Conservation (phyloP, 2,113 vertebrate species). For the Caracal caracal region DNA sequence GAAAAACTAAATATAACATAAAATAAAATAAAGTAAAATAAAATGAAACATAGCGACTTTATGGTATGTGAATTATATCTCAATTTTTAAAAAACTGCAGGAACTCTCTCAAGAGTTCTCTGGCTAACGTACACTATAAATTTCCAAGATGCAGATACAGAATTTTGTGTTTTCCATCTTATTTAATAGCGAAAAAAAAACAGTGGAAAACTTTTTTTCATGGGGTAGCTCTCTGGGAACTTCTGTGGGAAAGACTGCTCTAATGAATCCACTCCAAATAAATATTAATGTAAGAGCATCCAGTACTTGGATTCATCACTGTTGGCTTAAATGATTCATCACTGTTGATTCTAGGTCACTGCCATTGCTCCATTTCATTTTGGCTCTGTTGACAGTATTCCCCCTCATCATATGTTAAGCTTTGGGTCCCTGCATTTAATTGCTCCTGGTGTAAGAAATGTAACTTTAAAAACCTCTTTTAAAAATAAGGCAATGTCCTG, state of each 20-base stretch:
- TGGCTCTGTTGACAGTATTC: neutral
- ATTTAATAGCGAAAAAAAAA: neutral
- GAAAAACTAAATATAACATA: neutral
- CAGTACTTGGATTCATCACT: neutral
- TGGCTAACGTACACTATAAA: neutral
- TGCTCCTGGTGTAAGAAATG: neutral
- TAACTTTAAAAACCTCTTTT: constrained; percentile 27
- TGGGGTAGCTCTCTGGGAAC: neutral
- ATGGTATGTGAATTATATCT: neutral
- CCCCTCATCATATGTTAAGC: neutral
- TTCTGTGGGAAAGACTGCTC: neutral
- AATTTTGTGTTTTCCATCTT: constrained; percentile 33
- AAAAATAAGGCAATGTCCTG: constrained; percentile 15
- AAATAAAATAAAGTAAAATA: neutral
- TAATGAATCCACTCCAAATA: constrained; percentile 8
- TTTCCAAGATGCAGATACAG: neutral
- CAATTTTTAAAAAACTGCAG: neutral
- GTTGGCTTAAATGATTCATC: constrained; percentile 26
- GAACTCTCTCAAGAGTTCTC: neutral
- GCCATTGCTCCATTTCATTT: neutral
- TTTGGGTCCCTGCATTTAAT: constrained; percentile 10
- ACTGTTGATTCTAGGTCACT: neutral
- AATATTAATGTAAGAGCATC: neutral
- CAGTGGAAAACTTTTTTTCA: neutral
- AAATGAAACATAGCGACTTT: neutral